A percentile compares a stretch with the other conserved stretches of the same genome.
Evolutionary conservation across 2,113 vertebrate genomes (phyloP).

Genomic region (Syngnathus floridae): DNA sequence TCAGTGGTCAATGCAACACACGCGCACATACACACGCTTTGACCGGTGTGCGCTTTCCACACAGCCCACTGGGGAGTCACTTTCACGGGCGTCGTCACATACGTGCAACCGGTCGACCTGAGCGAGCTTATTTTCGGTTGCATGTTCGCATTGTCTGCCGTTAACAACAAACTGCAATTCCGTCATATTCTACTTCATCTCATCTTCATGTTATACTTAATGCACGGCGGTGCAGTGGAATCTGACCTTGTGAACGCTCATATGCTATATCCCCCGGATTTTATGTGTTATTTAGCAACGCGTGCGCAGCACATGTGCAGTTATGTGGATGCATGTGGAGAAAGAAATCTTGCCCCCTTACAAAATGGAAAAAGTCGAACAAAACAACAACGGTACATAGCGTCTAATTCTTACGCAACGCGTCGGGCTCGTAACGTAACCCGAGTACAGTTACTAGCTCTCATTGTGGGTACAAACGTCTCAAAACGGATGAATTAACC

Average conservation of each 20-base stretch:
- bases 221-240: neutral
- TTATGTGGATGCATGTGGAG: neutral
- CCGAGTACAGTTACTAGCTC: neutral
- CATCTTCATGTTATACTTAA: neutral
- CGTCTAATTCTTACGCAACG: constrained; percentile 4
- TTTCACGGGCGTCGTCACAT: constrained; percentile 6
- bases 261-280: neutral
- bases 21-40: neutral
- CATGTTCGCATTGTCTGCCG: constrained; percentile 34
- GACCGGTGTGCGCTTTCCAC: constrained; percentile 19
- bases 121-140: constrained; percentile 5
- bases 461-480: neutral
- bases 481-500: neutral
- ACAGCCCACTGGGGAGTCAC: constrained; percentile 29
- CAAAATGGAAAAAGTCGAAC: neutral
- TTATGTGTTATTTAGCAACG: neutral
- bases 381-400: neutral
- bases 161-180: constrained; percentile 16
- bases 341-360: neutral
- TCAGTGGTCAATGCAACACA: constrained; percentile 42
- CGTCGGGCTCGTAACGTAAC: neutral
- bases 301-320: neutral
- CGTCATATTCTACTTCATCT: constrained; percentile 1
- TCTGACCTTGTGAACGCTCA: neutral
- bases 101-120: constrained; percentile 2